phyloP scores from a whole-genome alignment of 2,797 vertebrate genomes.

The Rhabdophis nuchalis region DNA sequence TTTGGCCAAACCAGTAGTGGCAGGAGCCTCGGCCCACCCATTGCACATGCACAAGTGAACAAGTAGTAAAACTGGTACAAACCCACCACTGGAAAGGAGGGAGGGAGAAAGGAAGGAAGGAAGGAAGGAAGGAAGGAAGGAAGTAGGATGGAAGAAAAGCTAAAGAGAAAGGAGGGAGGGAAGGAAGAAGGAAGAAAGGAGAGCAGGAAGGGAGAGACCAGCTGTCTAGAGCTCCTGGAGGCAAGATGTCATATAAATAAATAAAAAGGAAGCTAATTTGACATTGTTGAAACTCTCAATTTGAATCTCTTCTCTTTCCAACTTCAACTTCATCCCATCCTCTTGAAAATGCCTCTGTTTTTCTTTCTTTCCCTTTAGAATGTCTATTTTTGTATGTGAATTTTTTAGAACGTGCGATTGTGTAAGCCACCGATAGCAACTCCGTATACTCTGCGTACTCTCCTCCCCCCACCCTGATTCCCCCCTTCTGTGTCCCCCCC shows the following conservation, averaged over 20 bases:
- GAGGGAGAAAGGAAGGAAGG: too few species aligned
- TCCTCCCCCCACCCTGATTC: not conserved
- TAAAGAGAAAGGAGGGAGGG: too few species aligned
- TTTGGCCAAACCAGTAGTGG: too few species aligned
- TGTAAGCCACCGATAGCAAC: not conserved
- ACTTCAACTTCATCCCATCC: not conserved
- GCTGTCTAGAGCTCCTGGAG: not conserved
- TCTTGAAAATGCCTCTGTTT: not conserved
- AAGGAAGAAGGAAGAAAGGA: not conserved
- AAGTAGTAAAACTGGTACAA: too few species aligned
- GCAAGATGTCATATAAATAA: not conserved
- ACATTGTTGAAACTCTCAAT: not conserved
- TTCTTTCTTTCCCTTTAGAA: not conserved
- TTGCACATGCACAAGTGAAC: too few species aligned
- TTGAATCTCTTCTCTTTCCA: not conserved
- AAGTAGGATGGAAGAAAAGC: too few species aligned
- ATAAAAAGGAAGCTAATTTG: not conserved
- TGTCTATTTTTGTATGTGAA: not conserved
- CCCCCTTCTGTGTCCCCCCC: too few species aligned
- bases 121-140: too few species aligned
- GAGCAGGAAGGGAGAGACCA: not conserved
- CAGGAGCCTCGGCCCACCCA: too few species aligned
- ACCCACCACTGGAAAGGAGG: too few species aligned
- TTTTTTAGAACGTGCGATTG: not conserved
- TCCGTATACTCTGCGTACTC: not conserved